These are phyloP conservation scores for Drosophila tropicalis DNA, from an alignment of 1,140 invertebrate species.

Conservation along the genomic window DNA sequence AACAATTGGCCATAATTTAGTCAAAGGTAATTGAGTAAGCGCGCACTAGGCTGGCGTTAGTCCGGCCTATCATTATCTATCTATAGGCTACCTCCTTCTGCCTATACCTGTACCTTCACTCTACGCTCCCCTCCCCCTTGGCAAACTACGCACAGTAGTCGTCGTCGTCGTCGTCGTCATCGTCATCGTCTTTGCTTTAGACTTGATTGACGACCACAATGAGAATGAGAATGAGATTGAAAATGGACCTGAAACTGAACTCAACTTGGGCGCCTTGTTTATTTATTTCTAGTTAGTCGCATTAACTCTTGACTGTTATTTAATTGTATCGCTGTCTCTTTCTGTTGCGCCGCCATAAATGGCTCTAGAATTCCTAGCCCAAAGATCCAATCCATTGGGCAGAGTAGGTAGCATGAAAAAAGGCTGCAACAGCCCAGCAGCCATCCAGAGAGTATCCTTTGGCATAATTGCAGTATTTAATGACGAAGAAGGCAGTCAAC, in stretches of 20 bases:
- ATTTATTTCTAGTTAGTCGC: constrained; percentile 79
- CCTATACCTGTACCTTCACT: constrained; percentile 19
- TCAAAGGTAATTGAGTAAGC: constrained; percentile 78
- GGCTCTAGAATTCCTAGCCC: constrained; percentile 41
- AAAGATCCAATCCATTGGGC: constrained; percentile 18
- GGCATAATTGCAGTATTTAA: constrained; percentile 69
- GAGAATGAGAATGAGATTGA: constrained; percentile 46
- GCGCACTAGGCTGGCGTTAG: constrained; percentile 59
- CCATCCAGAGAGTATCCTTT: constrained; percentile 49
- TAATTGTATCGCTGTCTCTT: constrained; percentile 61
- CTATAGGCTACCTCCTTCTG: constrained; percentile 5
- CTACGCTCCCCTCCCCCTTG: constrained; percentile 7
- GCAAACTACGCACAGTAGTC: constrained; percentile 47
- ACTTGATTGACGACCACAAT: constrained; percentile 61
- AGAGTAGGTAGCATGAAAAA: background rate
- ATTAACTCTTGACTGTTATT: constrained; percentile 69
- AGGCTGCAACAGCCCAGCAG: background rate
- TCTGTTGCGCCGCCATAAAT: constrained; percentile 22
- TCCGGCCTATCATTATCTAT: constrained; percentile 64
- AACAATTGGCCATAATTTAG: constrained; percentile 81
- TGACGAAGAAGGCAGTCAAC: constrained; percentile 69
- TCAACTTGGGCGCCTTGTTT: constrained; percentile 60
- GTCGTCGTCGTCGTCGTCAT: constrained; percentile 8
- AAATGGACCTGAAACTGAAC: background rate
- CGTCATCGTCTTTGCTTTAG: background rate